phyloP scores from a whole-genome alignment of 2,888 invertebrate species.

The Stramonita haemastoma region DNA sequence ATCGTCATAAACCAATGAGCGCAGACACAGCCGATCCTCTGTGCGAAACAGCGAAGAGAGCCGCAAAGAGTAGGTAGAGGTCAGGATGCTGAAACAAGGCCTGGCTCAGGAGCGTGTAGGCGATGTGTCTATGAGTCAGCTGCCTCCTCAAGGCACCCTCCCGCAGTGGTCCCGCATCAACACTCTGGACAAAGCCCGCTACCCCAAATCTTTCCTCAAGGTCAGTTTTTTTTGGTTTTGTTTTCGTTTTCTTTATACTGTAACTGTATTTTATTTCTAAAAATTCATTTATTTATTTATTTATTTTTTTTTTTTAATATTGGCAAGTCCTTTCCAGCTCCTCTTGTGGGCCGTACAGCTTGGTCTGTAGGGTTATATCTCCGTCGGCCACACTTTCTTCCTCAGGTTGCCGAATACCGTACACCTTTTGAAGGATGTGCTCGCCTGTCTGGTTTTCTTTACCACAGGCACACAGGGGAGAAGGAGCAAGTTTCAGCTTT shows the following conservation, averaged over 20 bases:
- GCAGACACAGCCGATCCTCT: not conserved
- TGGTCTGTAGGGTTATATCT: no score
- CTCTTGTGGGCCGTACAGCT: no score
- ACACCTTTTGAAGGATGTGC: no score
- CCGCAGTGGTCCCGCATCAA: not conserved
- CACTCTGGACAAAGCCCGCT: not conserved
- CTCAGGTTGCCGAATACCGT: no score
- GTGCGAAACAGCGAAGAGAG: not conserved
- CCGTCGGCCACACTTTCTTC: no score
- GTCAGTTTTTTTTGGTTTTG: not conserved
- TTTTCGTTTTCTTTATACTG: not conserved
- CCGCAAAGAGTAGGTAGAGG: not conserved
- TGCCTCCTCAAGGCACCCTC: not conserved
- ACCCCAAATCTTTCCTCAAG: not conserved
- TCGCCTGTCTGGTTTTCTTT: no score
- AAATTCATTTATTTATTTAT: no score
- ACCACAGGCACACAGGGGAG: no score
- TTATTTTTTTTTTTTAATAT: no score
- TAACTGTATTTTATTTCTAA: no score
- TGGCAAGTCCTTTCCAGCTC: no score
- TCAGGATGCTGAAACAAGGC: not conserved
- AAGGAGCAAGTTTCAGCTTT: no score
- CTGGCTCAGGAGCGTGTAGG: conserved; percentile 8
- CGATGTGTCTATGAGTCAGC: not conserved
- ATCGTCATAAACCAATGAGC: not conserved